Conservation (phyloP, 2,113 vertebrate genomes). For the Notarius quadriscutis region DNA sequence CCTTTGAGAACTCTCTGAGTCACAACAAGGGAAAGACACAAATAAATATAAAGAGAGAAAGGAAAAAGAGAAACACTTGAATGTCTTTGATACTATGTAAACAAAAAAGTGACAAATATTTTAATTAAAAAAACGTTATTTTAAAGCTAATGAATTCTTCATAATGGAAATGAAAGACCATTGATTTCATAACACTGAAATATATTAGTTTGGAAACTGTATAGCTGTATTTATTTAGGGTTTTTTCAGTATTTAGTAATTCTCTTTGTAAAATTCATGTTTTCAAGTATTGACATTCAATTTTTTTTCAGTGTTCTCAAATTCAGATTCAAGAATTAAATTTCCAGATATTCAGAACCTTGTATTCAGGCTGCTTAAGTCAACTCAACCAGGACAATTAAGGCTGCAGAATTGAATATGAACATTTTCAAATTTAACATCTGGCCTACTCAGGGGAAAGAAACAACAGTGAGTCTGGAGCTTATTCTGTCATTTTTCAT, state of each 20-base stretch:
- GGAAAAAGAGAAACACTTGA: background rate
- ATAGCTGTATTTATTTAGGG: background rate
- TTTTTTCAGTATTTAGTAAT: background rate
- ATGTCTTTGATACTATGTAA: background rate
- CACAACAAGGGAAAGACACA: constrained; percentile 7
- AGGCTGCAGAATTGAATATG: background rate
- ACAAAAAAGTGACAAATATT: background rate
- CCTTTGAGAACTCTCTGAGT: constrained; percentile 97
- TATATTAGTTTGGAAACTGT: background rate
- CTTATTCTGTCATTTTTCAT: background rate
- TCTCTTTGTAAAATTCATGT: background rate
- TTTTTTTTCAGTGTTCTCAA: background rate
- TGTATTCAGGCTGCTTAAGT: background rate
- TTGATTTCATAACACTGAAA: background rate
- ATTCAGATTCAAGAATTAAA: background rate
- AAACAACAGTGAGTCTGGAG: background rate
- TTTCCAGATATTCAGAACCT: background rate
- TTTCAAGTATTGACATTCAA: background rate
- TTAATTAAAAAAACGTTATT: background rate
- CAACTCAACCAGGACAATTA: background rate
- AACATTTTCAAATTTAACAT: background rate
- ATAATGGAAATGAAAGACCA: background rate
- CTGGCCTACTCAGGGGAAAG: background rate
- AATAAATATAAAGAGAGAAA: background rate
- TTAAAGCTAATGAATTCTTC: background rate